A percentile compares a stretch with the other conserved stretches of the same genome.
phyloP scores from a whole-genome alignment of 2,797 vertebrate genomes.

The Alosa sapidissima region DNA sequence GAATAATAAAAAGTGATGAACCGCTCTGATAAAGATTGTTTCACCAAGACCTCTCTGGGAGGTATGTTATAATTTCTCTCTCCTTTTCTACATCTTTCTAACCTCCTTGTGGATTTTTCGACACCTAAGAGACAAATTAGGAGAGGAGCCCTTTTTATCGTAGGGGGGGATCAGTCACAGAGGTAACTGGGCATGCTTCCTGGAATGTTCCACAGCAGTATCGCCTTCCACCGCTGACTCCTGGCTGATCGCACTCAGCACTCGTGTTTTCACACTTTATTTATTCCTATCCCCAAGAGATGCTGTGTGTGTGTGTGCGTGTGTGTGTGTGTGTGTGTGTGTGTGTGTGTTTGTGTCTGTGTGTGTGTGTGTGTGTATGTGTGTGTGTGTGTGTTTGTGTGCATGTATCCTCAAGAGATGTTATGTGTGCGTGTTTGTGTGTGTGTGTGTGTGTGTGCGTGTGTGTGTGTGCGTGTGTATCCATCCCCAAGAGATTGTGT shows the following conservation, averaged over 20 bases:
- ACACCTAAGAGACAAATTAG: constrained; percentile 46
- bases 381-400: background rate
- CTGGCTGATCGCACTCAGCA: constrained; percentile 37
- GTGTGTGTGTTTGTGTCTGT: constrained; percentile 2
- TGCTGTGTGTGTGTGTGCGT: background rate
- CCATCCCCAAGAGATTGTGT: constrained; percentile 25
- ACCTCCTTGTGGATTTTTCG: constrained; percentile 32
- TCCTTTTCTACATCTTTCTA: background rate
- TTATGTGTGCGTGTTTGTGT: background rate
- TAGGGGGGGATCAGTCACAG: constrained; percentile 46
- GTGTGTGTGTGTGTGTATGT: no score
- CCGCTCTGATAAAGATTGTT: constrained; percentile 33
- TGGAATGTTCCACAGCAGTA: constrained; percentile 59
- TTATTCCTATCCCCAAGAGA: constrained; percentile 38
- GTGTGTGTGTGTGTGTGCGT: no score
- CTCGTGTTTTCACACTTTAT: constrained; percentile 56
- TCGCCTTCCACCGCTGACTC: constrained; percentile 51
- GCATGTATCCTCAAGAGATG: constrained; percentile 14
- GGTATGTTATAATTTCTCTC: constrained; percentile 22
- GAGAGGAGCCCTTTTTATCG: constrained; percentile 54
- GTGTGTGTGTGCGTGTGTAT: constrained; percentile 25
- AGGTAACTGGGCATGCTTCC: constrained; percentile 51
- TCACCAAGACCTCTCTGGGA: background rate
- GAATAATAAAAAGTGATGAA: constrained; percentile 37
- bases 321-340: background rate